Conservation (phyloP, 2,797 vertebrate genomes). For the Macropus fuliginosus region DNA sequence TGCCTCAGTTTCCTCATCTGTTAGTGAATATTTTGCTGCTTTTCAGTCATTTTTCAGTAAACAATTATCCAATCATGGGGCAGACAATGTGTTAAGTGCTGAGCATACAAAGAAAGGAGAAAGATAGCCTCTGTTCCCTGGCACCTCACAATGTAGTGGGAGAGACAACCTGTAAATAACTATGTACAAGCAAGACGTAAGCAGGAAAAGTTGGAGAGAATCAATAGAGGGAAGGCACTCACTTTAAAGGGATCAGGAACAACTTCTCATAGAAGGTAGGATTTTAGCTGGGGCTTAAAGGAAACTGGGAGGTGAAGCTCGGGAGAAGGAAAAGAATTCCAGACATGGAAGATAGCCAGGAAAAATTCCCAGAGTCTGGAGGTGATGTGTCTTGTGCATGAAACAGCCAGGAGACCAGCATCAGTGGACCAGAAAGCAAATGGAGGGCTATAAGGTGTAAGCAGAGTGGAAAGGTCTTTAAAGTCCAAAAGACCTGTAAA, state of each 20-base stretch:
- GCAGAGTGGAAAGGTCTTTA: not conserved
- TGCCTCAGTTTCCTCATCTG: not conserved
- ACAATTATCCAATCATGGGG: too few relatives aligned
- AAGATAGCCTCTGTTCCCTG: not conserved
- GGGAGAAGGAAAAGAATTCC: not conserved
- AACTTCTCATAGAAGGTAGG: not conserved
- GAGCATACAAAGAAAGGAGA: not conserved
- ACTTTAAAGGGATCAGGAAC: not conserved
- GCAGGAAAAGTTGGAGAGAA: not conserved
- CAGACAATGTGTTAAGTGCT: not conserved
- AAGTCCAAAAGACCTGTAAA: not conserved
- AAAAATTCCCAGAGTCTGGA: not conserved
- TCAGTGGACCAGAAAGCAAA: not conserved
- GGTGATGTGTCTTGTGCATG: not conserved
- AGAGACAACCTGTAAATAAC: not conserved
- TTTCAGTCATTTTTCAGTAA: too few relatives aligned
- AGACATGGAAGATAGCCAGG: not conserved
- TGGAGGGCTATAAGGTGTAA: not conserved
- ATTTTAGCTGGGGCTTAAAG: not conserved
- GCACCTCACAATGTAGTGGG: not conserved
- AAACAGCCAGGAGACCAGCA: too few relatives aligned
- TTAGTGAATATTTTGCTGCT: not conserved
- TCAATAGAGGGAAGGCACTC: not conserved
- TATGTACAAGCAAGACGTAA: not conserved
- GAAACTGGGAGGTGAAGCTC: not conserved